Conservation (phyloP, 2,797 vertebrate genomes). For the Hoplostethus mediterraneus region DNA sequence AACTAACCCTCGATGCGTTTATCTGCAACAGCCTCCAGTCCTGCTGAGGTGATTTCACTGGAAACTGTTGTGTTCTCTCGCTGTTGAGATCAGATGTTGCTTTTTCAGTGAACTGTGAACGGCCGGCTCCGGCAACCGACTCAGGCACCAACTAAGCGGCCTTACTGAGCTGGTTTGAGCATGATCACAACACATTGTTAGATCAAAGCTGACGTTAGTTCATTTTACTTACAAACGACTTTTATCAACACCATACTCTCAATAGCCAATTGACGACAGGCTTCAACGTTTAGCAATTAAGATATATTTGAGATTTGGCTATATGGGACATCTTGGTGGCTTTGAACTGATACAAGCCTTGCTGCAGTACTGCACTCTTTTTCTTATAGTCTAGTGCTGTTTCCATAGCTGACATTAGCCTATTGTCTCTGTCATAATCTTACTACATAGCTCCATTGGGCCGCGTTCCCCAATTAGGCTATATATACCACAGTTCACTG, state of each 20-base stretch:
- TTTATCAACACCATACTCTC: not conserved
- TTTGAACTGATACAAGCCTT: not conserved
- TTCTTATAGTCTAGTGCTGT: not conserved
- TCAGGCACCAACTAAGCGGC: slow-evolving; percentile 19
- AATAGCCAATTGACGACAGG: not conserved
- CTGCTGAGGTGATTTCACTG: slow-evolving; percentile 26
- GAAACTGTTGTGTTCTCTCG: slow-evolving; percentile 40
- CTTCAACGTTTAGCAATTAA: slow-evolving; percentile 9
- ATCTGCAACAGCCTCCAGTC: slow-evolving; percentile 24
- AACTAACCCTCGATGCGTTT: slow-evolving; percentile 31
- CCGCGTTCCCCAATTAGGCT: too few species aligned
- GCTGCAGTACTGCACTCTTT: not conserved
- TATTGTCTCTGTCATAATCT: slow-evolving; percentile 5
- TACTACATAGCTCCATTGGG: not conserved
- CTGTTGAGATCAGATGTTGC: slow-evolving; percentile 68
- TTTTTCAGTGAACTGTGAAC: slow-evolving; percentile 69
- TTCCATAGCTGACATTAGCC: not conserved
- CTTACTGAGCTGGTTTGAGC: slow-evolving; percentile 24
- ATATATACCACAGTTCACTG: not conserved
- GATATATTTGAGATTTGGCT: not conserved
- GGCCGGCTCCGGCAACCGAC: slow-evolving; percentile 43
- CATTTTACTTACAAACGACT: not conserved
- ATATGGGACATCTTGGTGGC: not conserved
- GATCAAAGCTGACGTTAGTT: slow-evolving; percentile 26
- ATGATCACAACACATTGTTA: slow-evolving; percentile 28